Percentiles rank a stretch among this genome's conserved stretches.
phyloP scores from a whole-genome alignment of 2,797 vertebrate species.

The Sebastiscus albofasciatus region DNA sequence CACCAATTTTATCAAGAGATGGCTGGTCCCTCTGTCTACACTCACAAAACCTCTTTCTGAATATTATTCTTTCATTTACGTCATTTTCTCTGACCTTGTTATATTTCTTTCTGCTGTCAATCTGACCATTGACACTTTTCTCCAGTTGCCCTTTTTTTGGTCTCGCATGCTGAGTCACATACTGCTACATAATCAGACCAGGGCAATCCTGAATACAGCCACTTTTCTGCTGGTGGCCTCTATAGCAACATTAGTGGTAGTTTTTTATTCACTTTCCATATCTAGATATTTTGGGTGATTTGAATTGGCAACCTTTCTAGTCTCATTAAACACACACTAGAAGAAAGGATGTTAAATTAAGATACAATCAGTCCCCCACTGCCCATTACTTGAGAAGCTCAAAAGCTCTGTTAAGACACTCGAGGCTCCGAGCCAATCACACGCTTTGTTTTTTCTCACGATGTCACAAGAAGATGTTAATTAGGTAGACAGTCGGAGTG shows the following conservation, averaged over 20 bases:
- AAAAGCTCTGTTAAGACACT: slow-evolving; percentile 35
- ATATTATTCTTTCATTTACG: not conserved
- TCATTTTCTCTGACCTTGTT: not conserved
- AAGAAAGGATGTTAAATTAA: not conserved
- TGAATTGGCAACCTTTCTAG: not conserved
- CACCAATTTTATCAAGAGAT: not conserved
- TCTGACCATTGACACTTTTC: not conserved
- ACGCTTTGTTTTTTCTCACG: slow-evolving; percentile 23
- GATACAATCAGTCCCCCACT: slow-evolving; percentile 31
- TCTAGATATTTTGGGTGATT: not conserved
- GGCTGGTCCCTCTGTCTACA: not conserved
- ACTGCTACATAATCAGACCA: not conserved
- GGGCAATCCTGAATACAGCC: not conserved
- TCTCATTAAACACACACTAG: not conserved
- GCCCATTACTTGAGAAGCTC: slow-evolving; percentile 22
- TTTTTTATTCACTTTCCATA: not conserved
- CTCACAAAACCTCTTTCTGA: not conserved
- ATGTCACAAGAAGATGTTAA: slow-evolving; percentile 56
- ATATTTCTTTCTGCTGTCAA: not conserved
- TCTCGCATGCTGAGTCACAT: not conserved
- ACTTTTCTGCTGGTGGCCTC: not conserved
- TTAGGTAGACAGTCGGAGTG: slow-evolving; percentile 40
- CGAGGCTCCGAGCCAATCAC: slow-evolving; percentile 48
- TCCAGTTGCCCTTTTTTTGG: not conserved
- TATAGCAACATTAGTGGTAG: not conserved